phyloP scores from a whole-genome alignment of 2,888 invertebrate species.

The Eueremaeus valkanovi region DNA sequence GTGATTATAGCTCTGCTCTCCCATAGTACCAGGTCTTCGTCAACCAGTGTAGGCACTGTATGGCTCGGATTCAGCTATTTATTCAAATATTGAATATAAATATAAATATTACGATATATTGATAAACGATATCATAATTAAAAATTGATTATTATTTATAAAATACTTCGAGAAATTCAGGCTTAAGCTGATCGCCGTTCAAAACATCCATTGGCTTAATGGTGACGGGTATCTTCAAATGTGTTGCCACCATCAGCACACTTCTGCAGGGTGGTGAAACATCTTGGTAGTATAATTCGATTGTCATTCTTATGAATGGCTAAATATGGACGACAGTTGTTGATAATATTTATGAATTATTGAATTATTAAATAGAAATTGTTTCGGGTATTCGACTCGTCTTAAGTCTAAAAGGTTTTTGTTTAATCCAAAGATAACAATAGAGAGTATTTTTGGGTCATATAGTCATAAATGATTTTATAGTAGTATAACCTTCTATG shows the following conservation, averaged over 20 bases:
- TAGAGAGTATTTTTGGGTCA: too few relatives aligned
- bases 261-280: conserved; percentile 60
- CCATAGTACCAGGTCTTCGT: conserved; percentile 70
- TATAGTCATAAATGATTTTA: too few relatives aligned
- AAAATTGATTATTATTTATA: background rate
- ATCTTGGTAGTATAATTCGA: conserved; percentile 40
- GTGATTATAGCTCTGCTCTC: conserved; percentile 74
- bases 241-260: conserved; percentile 62
- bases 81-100: conserved; percentile 38
- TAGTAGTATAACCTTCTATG: too few relatives aligned
- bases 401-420: too few relatives aligned
- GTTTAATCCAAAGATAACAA: too few relatives aligned
- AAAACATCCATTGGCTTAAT: conserved; percentile 61
- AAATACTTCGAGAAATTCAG: conserved; percentile 61
- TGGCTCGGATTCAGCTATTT: conserved; percentile 61
- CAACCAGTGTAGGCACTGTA: conserved; percentile 75
- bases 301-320: conserved; percentile 39
- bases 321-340: background rate
- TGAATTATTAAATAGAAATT: too few relatives aligned
- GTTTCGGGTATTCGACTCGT: too few relatives aligned
- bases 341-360: background rate
- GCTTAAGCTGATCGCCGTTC: conserved; percentile 56
- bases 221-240: conserved; percentile 64
- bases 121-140: background rate
- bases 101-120: background rate